phyloP scores from a whole-genome alignment of 2,888 invertebrate genomes.

The Amphipoea oculea region DNA sequence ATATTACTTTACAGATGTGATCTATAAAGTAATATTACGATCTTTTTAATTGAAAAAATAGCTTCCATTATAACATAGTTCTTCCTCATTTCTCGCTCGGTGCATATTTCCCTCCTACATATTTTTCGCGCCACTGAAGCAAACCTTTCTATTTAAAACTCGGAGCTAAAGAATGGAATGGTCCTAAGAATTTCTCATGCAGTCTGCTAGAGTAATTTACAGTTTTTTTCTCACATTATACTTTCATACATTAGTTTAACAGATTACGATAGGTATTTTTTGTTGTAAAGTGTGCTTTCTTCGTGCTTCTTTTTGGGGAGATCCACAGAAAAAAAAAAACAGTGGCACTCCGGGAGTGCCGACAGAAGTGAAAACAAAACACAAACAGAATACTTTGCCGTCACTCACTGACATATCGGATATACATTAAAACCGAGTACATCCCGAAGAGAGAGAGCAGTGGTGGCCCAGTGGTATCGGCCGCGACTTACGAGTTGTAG shows the following conservation, averaged over 20 bases:
- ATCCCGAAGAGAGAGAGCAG: too few species aligned
- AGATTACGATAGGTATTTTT: background rate
- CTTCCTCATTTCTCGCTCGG: background rate
- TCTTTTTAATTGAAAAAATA: background rate
- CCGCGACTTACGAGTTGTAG: too few species aligned
- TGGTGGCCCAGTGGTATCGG: too few species aligned
- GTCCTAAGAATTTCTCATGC: background rate
- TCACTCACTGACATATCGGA: too few species aligned
- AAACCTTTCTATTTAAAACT: conserved; percentile 2
- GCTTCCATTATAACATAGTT: background rate
- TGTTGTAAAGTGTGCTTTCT: background rate
- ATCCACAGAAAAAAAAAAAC: background rate
- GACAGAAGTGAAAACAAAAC: too few species aligned
- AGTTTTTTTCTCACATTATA: background rate
- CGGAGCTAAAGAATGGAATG: background rate
- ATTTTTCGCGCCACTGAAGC: background rate
- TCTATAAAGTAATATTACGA: background rate
- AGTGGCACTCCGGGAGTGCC: too few species aligned
- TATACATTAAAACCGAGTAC: too few species aligned
- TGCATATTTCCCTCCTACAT: background rate
- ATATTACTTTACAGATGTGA: too few species aligned
- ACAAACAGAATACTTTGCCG: too few species aligned
- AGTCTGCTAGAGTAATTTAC: too few species aligned
- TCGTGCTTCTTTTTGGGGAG: too few species aligned
- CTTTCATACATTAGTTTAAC: background rate